A percentile compares a stretch with the other conserved stretches of the same genome.
phyloP scores from a whole-genome alignment of 2,888 invertebrate species.

The Mythimna impura region DNA sequence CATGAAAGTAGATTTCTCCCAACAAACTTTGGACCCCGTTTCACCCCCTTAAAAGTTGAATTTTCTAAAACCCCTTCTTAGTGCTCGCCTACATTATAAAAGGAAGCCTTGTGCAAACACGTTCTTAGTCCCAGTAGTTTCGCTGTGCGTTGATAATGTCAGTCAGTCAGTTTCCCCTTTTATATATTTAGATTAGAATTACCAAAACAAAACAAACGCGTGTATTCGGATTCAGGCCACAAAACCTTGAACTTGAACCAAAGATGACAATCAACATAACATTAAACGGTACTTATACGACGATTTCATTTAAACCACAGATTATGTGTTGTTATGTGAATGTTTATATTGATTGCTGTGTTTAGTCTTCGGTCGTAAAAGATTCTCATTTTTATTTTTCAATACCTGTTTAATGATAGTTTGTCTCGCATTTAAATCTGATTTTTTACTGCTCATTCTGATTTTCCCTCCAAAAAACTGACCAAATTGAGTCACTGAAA shows the following conservation, averaged over 20 bases:
- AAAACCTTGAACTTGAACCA: constrained; percentile 42
- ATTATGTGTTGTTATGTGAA: constrained; percentile 9
- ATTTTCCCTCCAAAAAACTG: background rate
- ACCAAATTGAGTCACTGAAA: background rate
- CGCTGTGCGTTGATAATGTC: too few relatives aligned
- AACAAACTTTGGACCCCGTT: too few relatives aligned
- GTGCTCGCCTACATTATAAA: too few relatives aligned
- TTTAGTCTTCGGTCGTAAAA: background rate
- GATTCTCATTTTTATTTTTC: background rate
- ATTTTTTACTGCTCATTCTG: background rate
- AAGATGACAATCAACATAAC: constrained; percentile 9
- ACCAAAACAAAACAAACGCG: constrained; percentile 20
- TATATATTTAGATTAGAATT: too few relatives aligned
- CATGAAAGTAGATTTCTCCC: too few relatives aligned
- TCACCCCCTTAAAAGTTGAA: too few relatives aligned
- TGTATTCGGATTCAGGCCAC: constrained; percentile 29
- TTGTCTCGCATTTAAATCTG: background rate
- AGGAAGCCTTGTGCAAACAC: too few relatives aligned
- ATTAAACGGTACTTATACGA: constrained; percentile 13
- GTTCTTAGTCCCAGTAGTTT: too few relatives aligned
- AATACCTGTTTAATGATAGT: constrained; percentile 12
- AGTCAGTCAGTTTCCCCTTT: too few relatives aligned
- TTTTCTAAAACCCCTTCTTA: too few relatives aligned
- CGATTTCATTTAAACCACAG: constrained; percentile 6
- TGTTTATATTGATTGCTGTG: constrained; percentile 6